Evolutionary conservation across 1,140 invertebrate species (phyloP).

Genomic region (Galleria mellonella): DNA sequence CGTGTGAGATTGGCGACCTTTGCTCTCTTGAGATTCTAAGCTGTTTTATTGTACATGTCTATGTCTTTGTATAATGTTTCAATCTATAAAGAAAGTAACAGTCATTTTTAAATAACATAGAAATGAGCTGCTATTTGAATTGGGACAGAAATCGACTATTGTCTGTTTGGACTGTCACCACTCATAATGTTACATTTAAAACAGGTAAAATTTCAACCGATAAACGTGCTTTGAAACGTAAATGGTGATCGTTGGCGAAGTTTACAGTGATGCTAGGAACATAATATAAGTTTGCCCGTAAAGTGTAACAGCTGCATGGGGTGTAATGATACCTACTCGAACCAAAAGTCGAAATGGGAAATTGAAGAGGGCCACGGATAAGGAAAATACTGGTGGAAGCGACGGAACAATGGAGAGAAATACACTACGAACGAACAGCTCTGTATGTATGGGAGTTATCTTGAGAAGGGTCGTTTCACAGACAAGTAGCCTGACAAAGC

Average conservation of each 20-base stretch:
- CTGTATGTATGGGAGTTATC: slow-evolving; percentile 15
- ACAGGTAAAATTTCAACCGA: slow-evolving; percentile 10
- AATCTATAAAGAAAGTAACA: too few species aligned
- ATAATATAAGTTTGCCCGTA: slow-evolving; percentile 58
- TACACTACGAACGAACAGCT: slow-evolving; percentile 21
- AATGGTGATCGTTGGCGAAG: slow-evolving; percentile 27
- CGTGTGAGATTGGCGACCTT: too few species aligned
- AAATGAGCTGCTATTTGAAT: too few species aligned
- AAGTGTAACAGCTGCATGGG: slow-evolving; percentile 62
- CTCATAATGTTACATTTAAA: too few species aligned
- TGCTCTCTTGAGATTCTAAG: too few species aligned
- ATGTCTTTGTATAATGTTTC: too few species aligned
- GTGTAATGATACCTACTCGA: slow-evolving; percentile 46
- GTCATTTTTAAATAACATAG: too few species aligned
- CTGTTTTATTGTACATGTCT: too few species aligned
- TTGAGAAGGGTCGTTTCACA: slow-evolving; percentile 21
- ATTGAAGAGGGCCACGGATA: slow-evolving; percentile 33
- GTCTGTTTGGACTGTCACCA: too few species aligned
- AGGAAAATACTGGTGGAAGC: slow-evolving; percentile 26
- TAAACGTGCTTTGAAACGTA: slow-evolving; percentile 17
- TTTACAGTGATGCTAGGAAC: slow-evolving; percentile 42
- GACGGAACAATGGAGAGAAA: slow-evolving; percentile 23
- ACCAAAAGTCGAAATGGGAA: slow-evolving; percentile 34
- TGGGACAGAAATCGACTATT: too few species aligned
- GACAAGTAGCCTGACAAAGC: slow-evolving; percentile 20